Conservation (phyloP, 2,797 vertebrate species). For the Coluber constrictor region DNA sequence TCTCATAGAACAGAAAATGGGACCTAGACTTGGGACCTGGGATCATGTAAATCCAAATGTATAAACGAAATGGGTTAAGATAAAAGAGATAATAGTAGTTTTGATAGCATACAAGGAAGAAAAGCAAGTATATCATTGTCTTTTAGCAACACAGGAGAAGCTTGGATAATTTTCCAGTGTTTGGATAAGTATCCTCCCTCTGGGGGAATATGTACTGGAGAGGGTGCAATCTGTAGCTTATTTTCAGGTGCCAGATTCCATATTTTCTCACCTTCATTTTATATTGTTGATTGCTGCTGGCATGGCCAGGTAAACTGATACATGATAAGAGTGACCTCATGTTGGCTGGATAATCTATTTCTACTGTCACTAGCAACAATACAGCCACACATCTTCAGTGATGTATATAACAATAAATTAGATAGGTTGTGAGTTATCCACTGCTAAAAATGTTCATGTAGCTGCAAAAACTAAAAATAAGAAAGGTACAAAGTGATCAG, state of each 20-base stretch:
- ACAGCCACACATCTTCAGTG: not conserved
- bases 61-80: not conserved
- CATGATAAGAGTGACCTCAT: not conserved
- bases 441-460: constrained; percentile 3
- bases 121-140: not conserved
- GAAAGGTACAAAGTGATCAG: not conserved
- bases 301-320: not conserved
- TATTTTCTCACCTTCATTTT: not conserved
- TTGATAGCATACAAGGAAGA: not conserved
- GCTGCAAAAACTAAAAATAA: not conserved
- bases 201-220: not conserved
- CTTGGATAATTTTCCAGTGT: not conserved
- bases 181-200: not conserved
- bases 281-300: not conserved
- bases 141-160: not conserved
- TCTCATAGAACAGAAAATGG: not conserved
- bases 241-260: not conserved
- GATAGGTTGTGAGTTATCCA: constrained; percentile 8
- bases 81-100: not conserved
- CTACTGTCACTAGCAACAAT: not conserved
- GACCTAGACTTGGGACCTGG: not conserved
- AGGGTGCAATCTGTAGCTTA: not conserved
- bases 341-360: not conserved
- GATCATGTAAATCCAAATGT: not conserved
- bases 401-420: constrained; percentile 8